Evolutionary conservation across 2,113 vertebrate genomes (phyloP).

Genomic region (Pitta sordida): DNA sequence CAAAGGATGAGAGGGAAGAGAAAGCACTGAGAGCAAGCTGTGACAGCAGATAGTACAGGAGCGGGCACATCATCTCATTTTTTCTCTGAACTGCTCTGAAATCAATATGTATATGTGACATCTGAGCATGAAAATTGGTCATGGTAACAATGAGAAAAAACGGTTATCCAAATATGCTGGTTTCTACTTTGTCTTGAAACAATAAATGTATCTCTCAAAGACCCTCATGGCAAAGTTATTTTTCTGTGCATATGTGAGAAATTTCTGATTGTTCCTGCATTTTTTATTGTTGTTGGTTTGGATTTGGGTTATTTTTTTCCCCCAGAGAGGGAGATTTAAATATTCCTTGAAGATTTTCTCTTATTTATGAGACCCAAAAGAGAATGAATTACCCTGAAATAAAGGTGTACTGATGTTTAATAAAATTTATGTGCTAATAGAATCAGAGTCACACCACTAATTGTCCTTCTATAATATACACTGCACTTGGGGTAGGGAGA

Average conservation of each 20-base stretch:
- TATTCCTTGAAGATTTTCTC: neutral
- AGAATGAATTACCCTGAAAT: neutral
- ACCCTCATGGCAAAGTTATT: fast-evolving
- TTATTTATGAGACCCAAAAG: neutral
- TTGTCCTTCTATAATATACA: neutral
- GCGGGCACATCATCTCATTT: neutral
- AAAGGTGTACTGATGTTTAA: neutral
- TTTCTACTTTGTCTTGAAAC: neutral
- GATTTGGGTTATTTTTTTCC: neutral
- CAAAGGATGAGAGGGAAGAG: neutral
- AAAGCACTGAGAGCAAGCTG: neutral
- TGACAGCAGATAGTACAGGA: neutral
- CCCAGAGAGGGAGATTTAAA: neutral
- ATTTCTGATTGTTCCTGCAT: neutral
- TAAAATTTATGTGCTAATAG: neutral
- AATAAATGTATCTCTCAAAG: neutral
- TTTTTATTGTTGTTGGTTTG: too few relatives aligned
- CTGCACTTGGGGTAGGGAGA: neutral
- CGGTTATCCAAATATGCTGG: fast-evolving
- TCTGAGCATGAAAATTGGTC: neutral
- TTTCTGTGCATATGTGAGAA: neutral
- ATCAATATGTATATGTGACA: neutral
- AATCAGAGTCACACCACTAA: neutral
- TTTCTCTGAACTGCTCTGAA: neutral
- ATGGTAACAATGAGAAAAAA: neutral